Evolutionary conservation across 1,140 invertebrate species (phyloP), one percentile per base, ranked within the genome.

Genomic region (Chymomyza costata): DNA sequence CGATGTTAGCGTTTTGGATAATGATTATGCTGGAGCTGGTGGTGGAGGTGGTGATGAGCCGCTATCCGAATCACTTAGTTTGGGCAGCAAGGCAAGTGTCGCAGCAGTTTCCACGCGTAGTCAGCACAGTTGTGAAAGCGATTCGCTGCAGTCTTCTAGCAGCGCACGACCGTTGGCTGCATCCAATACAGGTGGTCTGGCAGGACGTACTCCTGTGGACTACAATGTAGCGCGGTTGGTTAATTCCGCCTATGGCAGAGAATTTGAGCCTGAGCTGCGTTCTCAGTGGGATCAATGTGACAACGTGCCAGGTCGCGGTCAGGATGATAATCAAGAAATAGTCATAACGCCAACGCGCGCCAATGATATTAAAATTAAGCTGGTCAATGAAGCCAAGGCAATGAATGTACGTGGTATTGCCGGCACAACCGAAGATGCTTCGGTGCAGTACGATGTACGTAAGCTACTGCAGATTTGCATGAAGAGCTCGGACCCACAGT

Each of bases 401-500:
- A 84, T 84, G 82, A 84, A 84, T 60, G 82, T 84, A 10, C 16
- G 82, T 8, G 82, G 82, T 6, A 84, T 84, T 5, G 52, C 62
- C 3, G 66, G 65, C 0, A 65, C 25, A 55, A 35, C 38, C 62
- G 31, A 82, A 60, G 82, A 84, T 53, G 63, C 34, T 16, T 62
- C 65, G 0, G 74, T 84, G 8, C 82, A 84, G 41, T 84, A 84
- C 30, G 82, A 84, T 34, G 51, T 84, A 7, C 64, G 78, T 0
- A 84, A 84, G 34, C 30, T 84, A 6, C 39, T 84, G 1, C 82
- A 84, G 32, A 84, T 84, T 32, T 84, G 82, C 32, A 84, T 84
- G 82, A 73, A 58, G 30, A 78, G 69, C 0, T 81, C 78, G 0
- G 82, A 84, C 48, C 51, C 66, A 0, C 74, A 76, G 16, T 64